A percentile compares a stretch with the other conserved stretches of the same genome.
Evolutionary conservation across 2,113 vertebrate genomes (phyloP).

Genomic region (Eurystomus gularis): DNA sequence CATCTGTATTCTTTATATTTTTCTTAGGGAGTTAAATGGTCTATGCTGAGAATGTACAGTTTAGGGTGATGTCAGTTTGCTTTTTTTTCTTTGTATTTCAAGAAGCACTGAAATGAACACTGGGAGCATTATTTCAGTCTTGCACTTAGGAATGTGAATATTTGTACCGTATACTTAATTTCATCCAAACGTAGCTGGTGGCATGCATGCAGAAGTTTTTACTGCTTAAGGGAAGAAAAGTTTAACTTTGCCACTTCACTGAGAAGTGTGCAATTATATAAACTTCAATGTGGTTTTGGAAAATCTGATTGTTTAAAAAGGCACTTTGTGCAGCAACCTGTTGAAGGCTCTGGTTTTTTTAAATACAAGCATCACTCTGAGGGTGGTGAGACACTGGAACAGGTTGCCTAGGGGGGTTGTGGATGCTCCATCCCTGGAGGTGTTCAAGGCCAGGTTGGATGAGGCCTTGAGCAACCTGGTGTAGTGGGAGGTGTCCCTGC

Average conservation of each 20-base stretch:
- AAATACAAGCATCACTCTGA: background rate
- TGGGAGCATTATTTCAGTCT: conserved; percentile 73
- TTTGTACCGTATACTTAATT: conserved; percentile 76
- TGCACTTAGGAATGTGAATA: conserved; percentile 73
- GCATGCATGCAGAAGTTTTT: conserved; percentile 67
- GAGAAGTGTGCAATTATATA: conserved; percentile 36
- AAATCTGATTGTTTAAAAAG: conserved; percentile 18
- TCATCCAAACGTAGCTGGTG: conserved; percentile 69
- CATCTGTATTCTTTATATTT: conserved; percentile 64
- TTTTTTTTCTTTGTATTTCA: background rate
- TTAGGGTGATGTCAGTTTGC: conserved; percentile 68
- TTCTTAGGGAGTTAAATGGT: conserved; percentile 65
- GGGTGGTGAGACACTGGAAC: too few relatives aligned
- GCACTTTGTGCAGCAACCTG: background rate
- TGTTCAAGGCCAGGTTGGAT: too few relatives aligned
- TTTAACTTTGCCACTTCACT: conserved; percentile 47
- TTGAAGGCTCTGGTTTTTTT: background rate
- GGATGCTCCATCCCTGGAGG: too few relatives aligned
- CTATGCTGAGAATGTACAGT: conserved; percentile 66
- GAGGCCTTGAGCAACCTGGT: too few relatives aligned
- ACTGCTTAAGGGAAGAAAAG: conserved; percentile 41
- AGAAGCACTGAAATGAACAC: conserved; percentile 67
- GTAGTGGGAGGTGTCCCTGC: too few relatives aligned
- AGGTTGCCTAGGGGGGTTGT: too few relatives aligned
- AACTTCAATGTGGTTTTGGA: background rate